Evolutionary conservation across 1,140 invertebrate species (phyloP), one percentile per base, ranked within the genome.

Genomic region (Onthophagus taurus): DNA sequence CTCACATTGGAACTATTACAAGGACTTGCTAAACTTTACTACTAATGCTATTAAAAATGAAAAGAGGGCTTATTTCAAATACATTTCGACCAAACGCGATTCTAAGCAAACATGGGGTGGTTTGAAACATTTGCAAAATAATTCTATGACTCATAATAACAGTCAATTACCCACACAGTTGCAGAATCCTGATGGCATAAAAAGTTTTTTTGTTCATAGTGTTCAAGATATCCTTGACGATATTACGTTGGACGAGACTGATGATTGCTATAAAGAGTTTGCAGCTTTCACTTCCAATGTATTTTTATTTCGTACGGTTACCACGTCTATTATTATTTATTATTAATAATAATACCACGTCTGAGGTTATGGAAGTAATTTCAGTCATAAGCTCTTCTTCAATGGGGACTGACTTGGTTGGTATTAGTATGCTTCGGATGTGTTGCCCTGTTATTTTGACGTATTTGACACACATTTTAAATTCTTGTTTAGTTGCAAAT

Each of bases 1-100:
- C 18, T 11, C 17, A 38, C 13, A 45, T 37, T 45, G 19, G 19
- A 13, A 41, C 8, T 31, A 34, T 33, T 47, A 46, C 21, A 47
- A 41, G 34, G 5, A 31, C 7, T 23, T 33, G 17, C 36, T 30
- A 11, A 31, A 47, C 31, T 41, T 24, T 41, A 41, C 37, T 20
- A 11, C 16, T 9, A 16, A 20, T 14, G 23, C 35, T 4, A 14
- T 44, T 29, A 35, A 29, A 12, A 18, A 31, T 20, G 44, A 45
- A 24, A 45, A 47, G 23, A 39, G 30, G 21, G 18, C 21, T 9
- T 41, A 21, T 26, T 30, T 45, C 18, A 9, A 45, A n/a, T n/a
- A n/a, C n/a, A n/a, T n/a, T 14, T 39, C 18, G 17, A 7, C 26
- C 13, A 12, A 12, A n/a, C 26, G 26, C 11, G 9, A 29, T 29